Conservation (phyloP, 2,797 vertebrate genomes). For the Siniperca scherzeri region DNA sequence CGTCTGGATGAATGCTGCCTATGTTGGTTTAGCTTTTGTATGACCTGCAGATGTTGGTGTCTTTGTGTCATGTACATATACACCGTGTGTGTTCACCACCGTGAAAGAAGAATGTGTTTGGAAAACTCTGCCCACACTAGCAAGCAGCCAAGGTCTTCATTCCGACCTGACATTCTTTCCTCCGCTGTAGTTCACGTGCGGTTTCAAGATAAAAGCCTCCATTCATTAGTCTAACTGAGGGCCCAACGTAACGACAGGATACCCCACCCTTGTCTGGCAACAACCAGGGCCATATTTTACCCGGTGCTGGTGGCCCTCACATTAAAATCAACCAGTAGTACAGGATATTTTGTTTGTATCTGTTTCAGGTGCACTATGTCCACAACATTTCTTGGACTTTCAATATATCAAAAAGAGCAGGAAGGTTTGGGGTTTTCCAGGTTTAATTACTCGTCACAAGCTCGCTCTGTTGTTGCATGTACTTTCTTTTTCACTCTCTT, state of each 20-base stretch:
- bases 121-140: conserved; percentile 58
- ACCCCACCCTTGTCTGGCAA: conserved; percentile 80
- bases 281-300: conserved; percentile 64
- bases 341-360: conserved; percentile 32
- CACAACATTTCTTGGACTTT: conserved; percentile 20
- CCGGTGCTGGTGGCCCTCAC: conserved; percentile 49
- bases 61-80: background rate
- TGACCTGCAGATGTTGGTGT: conserved; percentile 60
- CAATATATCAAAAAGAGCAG: conserved; percentile 12
- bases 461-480: conserved; percentile 10
- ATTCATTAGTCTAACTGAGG: conserved; percentile 79
- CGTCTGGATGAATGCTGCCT: conserved; percentile 49
- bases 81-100: conserved; percentile 35
- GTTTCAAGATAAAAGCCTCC: conserved; percentile 81
- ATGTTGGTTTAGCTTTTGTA: conserved; percentile 67
- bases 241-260: conserved; percentile 74
- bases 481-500: conserved; percentile 71
- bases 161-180: conserved; percentile 77
- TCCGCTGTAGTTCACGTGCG: conserved; percentile 70
- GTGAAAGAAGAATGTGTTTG: conserved; percentile 55
- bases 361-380: conserved; percentile 27
- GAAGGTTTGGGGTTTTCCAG: conserved; percentile 62
- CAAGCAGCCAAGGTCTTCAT: conserved; percentile 50
- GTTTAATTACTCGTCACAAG: conserved; percentile 37
- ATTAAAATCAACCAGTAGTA: conserved; percentile 53